Base-by-base conservation (phyloP, 2,797 vertebrate species). In the Labroides dimidiatus region DNA sequence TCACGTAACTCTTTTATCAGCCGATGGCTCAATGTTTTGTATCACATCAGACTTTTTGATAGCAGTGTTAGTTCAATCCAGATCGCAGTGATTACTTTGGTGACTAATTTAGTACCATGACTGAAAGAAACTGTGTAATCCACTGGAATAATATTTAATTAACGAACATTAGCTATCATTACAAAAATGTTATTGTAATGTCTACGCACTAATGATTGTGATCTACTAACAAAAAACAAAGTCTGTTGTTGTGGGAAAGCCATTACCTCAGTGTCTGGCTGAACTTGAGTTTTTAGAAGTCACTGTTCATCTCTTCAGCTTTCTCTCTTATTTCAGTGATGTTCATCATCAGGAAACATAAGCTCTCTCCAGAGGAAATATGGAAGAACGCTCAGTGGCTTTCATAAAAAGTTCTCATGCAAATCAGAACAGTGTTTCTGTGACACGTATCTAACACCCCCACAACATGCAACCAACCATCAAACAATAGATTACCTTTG, bases 211-310 rank as follows among this genome's bases (percentile, higher is more conserved):
- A 66, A 53, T 49, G n/a, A 33, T 58, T 65, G 49, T 56, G 68
- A 56, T 68, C 52, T 60, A 73, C 78, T 77, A 77, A 75, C 50
- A 76, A 51, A 33, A 64, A 48, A 69, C 57, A 27, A 59, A 16
- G 47, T 14, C 50, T 80, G 60, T 77, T 80, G 66, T 59, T 75
- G 64, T 69, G 61, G 69, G 48, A 82, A 82, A 80, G 42, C 9
- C 16, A 89, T 87, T 61, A 81, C 57, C 59, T 78, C 75, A 82
- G 59, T 4, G 6, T 33, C 69, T 68, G 72, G 81, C 85, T 68
- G 30, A 15, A 10, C 53, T 50, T 43, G 36, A 73, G 47, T 71
- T 64, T 71, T 44, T 76, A 36, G 36, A 73, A 64, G 64, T 45
- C 41, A 41, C 36, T 49, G 57, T 75, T 76, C 70, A 54, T 71